phyloP scores from a whole-genome alignment of 2,888 invertebrate genomes.

The Argyresthia albistria region DNA sequence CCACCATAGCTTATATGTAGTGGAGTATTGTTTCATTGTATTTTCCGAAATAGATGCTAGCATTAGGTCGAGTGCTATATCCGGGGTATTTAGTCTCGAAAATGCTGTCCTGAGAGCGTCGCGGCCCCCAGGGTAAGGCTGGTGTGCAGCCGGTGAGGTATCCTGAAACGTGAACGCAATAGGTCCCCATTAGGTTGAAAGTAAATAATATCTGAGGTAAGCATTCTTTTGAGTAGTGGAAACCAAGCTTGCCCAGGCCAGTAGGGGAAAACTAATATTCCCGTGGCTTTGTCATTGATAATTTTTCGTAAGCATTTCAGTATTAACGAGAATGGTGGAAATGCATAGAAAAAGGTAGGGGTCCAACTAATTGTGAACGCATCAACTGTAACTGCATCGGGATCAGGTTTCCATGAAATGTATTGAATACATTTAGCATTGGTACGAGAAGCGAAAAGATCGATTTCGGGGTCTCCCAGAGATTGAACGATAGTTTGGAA shows the following conservation, averaged over 20 bases:
- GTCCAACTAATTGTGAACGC: constrained; percentile 9
- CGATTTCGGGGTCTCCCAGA: constrained; percentile 5
- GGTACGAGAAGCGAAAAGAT: constrained; percentile 3
- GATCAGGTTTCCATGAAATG: constrained; percentile 6
- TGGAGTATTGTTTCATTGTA: constrained; percentile 7
- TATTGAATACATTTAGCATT: constrained; percentile 6
- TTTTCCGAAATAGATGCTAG: constrained; percentile 8
- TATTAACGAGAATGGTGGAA: constrained; percentile 9
- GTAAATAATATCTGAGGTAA: neutral
- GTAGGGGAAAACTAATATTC: constrained; percentile 9
- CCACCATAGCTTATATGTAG: constrained; percentile 9
- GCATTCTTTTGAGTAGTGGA: neutral
- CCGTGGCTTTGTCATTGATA: constrained; percentile 7
- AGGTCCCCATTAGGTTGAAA: constrained; percentile 4
- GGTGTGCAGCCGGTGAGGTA: constrained; percentile 4
- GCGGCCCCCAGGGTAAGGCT: constrained; percentile 10
- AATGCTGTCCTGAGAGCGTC: constrained; percentile 10
- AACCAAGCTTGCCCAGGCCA: constrained; percentile 10
- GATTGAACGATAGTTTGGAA: neutral
- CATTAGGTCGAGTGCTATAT: constrained; percentile 7
- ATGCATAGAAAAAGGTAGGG: constrained; percentile 6
- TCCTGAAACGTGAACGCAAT: constrained; percentile 3
- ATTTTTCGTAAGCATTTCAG: constrained; percentile 9
- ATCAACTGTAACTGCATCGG: constrained; percentile 5
- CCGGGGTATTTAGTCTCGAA: constrained; percentile 3